Percentiles rank a stretch among this genome's conserved stretches.
These are phyloP conservation scores for Hipposideros larvatus DNA, from an alignment of 2,797 vertebrate species.

Conservation along the genomic window DNA sequence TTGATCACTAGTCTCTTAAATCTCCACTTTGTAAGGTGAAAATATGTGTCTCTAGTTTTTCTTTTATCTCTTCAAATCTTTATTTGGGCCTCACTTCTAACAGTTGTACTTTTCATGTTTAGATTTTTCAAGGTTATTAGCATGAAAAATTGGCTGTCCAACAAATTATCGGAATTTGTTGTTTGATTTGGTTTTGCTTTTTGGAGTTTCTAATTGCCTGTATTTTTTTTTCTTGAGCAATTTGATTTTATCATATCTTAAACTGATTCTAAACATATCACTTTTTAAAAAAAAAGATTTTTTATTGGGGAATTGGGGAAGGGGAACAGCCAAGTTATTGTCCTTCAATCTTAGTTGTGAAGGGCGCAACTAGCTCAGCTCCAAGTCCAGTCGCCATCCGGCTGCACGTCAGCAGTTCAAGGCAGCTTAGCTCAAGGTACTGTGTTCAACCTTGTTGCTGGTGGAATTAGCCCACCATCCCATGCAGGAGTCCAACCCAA, in stretches of 20 bases:
- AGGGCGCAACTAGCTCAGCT: too few relatives aligned
- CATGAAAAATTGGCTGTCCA: not conserved
- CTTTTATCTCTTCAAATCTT: slow-evolving; percentile 1
- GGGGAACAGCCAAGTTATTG: too few relatives aligned
- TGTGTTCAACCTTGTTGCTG: too few relatives aligned
- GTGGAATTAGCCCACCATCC: too few relatives aligned
- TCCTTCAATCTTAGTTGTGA: too few relatives aligned
- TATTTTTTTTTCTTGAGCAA: not conserved
- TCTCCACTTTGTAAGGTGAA: not conserved
- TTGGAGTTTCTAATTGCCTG: slow-evolving; percentile 54
- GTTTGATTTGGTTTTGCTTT: not conserved
- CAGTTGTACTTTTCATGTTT: not conserved
- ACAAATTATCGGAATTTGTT: not conserved
- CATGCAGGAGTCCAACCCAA: too few relatives aligned
- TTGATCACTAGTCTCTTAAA: not conserved
- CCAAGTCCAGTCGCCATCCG: too few relatives aligned
- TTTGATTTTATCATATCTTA: not conserved
- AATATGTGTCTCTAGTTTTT: not conserved
- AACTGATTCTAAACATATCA: not conserved
- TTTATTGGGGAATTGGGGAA: too few relatives aligned
- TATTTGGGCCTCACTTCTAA: slow-evolving; percentile 23
- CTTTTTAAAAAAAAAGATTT: not conserved
- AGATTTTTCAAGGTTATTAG: slow-evolving; percentile 15
- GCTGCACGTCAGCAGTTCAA: too few relatives aligned
- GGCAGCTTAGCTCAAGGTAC: too few relatives aligned